Percentiles rank a stretch among this genome's conserved stretches.
These are phyloP conservation scores for Brotula barbata DNA, from an alignment of 2,797 vertebrate genomes.

Conservation along the genomic window DNA sequence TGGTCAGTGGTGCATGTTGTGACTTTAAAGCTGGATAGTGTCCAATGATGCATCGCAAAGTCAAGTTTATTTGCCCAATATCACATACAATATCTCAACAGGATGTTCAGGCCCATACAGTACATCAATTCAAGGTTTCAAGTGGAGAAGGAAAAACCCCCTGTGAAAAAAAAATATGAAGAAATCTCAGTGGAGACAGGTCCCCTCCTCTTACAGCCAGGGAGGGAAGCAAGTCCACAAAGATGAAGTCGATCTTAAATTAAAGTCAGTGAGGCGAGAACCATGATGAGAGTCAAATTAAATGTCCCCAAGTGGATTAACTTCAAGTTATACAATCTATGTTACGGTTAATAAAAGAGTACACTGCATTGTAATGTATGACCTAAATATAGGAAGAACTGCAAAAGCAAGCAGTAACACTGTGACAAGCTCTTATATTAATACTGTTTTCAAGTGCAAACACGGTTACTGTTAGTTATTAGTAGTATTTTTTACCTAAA, in stretches of 20 bases:
- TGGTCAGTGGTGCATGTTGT: background rate
- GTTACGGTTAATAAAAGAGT: too few species aligned
- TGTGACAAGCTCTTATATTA: constrained; percentile 12
- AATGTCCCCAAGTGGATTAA: background rate
- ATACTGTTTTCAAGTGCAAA: constrained; percentile 3
- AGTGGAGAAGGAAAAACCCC: too few species aligned
- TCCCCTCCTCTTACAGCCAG: background rate
- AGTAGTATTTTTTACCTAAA: too few species aligned
- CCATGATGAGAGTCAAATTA: background rate
- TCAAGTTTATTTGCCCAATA: constrained; percentile 1
- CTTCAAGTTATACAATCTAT: too few species aligned
- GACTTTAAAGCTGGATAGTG: constrained; percentile 21
- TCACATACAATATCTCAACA: background rate
- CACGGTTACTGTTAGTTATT: constrained; percentile 35
- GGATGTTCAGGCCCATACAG: too few species aligned
- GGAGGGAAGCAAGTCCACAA: background rate
- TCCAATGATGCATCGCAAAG: constrained; percentile 8
- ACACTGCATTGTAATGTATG: background rate
- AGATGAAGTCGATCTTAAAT: too few species aligned
- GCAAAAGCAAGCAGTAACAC: constrained; percentile 25
- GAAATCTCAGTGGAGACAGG: background rate
- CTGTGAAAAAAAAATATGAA: too few species aligned
- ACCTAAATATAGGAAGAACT: constrained; percentile 7
- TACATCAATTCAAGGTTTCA: background rate
- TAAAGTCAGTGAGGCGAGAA: background rate